A percentile compares a stretch with the other conserved stretches of the same genome.
Conservation (phyloP, 2,888 invertebrate genomes). For the Lottia gigantea region DNA sequence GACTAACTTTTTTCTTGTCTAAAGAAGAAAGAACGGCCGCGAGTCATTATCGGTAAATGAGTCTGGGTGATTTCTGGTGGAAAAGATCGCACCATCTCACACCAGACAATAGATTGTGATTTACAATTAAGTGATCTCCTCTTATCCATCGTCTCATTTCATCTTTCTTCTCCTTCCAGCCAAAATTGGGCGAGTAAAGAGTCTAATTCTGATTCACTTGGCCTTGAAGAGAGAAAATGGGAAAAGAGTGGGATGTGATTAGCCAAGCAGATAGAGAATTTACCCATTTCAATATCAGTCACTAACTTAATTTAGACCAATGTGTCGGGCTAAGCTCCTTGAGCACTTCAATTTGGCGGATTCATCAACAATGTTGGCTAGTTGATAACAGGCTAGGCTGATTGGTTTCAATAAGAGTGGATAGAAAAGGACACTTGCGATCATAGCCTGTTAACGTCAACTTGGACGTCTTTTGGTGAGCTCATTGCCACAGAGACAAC, state of each 20-base stretch:
- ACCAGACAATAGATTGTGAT: constrained; percentile 10
- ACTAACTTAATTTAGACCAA: constrained; percentile 23
- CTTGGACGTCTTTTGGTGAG: constrained; percentile 5
- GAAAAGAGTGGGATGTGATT: constrained; percentile 8
- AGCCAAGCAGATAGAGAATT: constrained; percentile 6
- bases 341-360: constrained; percentile 25
- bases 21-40: constrained; percentile 5
- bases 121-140: constrained; percentile 11
- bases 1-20: constrained; percentile 19
- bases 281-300: constrained; percentile 11
- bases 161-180: neutral
- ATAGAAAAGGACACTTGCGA: constrained; percentile 5
- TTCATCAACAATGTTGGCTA: constrained; percentile 6
- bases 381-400: neutral
- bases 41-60: neutral
- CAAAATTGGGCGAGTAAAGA: constrained; percentile 4
- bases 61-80: neutral
- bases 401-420: neutral
- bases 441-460: constrained; percentile 6
- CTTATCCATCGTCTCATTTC: constrained; percentile 1
- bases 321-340: constrained; percentile 21
- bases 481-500: constrained; percentile 9
- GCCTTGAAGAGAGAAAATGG: neutral
- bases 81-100: neutral
- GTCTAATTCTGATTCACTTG: constrained; percentile 11